A percentile compares a stretch with the other conserved stretches of the same genome.
Evolutionary conservation across 2,113 vertebrate species (phyloP).

Genomic region (Colossoma macropomum): DNA sequence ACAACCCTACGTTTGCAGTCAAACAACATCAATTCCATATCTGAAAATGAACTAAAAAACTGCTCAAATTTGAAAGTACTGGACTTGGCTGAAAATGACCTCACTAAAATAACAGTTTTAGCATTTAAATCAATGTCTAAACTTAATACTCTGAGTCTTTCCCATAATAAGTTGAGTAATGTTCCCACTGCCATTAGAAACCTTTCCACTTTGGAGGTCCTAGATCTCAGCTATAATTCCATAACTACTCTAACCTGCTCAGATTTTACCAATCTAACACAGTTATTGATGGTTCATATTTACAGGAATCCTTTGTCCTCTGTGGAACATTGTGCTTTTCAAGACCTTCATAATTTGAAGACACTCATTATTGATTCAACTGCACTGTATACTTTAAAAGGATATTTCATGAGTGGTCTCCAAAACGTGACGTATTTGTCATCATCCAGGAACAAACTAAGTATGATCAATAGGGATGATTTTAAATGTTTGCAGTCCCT

Average conservation of each 20-base stretch:
- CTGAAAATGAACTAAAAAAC: conserved; percentile 47
- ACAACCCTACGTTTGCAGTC: conserved; percentile 59
- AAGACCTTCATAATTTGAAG: conserved; percentile 57
- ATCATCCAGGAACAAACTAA: conserved; percentile 62
- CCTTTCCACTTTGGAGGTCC: conserved; percentile 51
- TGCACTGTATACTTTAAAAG: conserved; percentile 43
- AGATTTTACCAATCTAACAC: conserved; percentile 63
- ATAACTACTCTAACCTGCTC: conserved; percentile 58
- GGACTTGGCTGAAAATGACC: conserved; percentile 34
- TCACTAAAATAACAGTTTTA: background rate
- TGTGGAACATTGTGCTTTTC: conserved; percentile 60
- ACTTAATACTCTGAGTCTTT: conserved; percentile 27
- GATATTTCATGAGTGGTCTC: conserved; percentile 60
- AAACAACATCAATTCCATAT: conserved; percentile 66
- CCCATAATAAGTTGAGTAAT: conserved; percentile 50
- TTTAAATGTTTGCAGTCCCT: conserved; percentile 60
- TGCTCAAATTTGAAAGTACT: conserved; percentile 63
- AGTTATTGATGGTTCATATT: conserved; percentile 63
- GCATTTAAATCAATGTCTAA: background rate
- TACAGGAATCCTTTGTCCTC: conserved; percentile 60
- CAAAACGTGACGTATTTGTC: conserved; percentile 59
- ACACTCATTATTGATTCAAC: conserved; percentile 63
- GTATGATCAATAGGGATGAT: rapidly evolving
- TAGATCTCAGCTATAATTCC: conserved; percentile 69
- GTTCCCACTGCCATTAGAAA: conserved; percentile 60